These are phyloP conservation scores for Sorex maritimensis DNA, from an alignment of 2,797 vertebrate species.

Conservation along the genomic window DNA sequence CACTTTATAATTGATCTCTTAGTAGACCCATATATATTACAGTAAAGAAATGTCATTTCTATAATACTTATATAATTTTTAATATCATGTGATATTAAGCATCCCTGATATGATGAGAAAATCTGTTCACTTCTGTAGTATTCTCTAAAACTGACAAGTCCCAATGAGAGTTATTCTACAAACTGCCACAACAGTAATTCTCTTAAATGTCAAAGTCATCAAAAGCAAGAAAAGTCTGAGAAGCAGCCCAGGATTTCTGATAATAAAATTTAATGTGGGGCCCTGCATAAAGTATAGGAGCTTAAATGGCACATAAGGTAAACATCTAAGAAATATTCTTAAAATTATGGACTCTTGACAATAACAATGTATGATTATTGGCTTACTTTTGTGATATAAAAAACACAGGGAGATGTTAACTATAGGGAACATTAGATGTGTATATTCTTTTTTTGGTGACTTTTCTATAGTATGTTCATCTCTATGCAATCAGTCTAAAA, in stretches of 20 bases:
- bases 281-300: background rate
- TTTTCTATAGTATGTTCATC: background rate
- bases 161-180: background rate
- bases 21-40: no score
- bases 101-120: constrained; percentile 35
- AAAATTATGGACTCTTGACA: background rate
- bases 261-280: constrained; percentile 5
- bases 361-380: background rate
- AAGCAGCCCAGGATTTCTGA: background rate
- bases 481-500: constrained; percentile 19
- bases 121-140: background rate
- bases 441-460: background rate
- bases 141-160: constrained; percentile 24
- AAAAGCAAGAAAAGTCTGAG: background rate
- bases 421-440: background rate
- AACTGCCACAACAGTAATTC: background rate
- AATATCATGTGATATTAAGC: background rate
- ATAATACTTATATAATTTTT: no score
- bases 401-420: constrained; percentile 14
- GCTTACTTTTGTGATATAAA: background rate
- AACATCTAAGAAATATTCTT: constrained; percentile 14
- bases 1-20: background rate
- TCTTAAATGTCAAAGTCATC: background rate
- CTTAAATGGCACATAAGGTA: background rate
- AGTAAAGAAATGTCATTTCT: no score